Conservation (phyloP, 2,113 vertebrate species). For the Tetrax tetrax region DNA sequence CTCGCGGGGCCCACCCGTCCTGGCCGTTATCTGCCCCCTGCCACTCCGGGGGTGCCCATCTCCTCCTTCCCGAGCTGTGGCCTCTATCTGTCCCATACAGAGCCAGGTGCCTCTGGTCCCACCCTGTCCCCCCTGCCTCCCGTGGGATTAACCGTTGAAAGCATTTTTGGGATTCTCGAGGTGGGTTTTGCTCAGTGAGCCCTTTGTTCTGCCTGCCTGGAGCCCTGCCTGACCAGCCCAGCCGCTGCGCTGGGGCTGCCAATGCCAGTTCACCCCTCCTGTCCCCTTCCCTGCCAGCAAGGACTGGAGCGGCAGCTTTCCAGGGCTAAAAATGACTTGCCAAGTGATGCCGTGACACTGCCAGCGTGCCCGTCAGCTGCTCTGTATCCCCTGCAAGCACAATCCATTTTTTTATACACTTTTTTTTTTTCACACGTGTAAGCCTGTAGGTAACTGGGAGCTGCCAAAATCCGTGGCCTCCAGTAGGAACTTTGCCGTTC, state of each 20-base stretch:
- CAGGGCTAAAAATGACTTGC: background rate
- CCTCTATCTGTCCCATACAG: slow-evolving; percentile 28
- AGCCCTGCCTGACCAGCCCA: background rate
- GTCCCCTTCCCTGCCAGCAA: background rate
- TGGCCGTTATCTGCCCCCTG: background rate
- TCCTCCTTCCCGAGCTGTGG: background rate
- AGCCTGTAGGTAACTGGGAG: background rate
- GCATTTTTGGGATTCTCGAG: slow-evolving; percentile 32
- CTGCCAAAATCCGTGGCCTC: background rate
- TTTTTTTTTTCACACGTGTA: fast-evolving
- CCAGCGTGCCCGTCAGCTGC: background rate
- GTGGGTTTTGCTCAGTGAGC: background rate
- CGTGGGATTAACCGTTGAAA: background rate
- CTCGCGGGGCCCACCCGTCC: background rate
- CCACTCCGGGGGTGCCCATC: background rate
- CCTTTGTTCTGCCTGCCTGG: slow-evolving; percentile 17
- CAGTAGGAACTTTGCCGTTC: background rate
- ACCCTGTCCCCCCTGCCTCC: background rate
- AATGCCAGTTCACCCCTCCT: background rate
- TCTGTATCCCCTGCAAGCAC: background rate
- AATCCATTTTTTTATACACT: background rate
- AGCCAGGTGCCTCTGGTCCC: background rate
- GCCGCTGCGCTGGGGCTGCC: background rate
- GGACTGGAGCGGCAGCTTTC: background rate
- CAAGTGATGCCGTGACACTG: background rate